phyloP scores from a whole-genome alignment of 2,797 vertebrate species.

The Loriculus beryllinus region DNA sequence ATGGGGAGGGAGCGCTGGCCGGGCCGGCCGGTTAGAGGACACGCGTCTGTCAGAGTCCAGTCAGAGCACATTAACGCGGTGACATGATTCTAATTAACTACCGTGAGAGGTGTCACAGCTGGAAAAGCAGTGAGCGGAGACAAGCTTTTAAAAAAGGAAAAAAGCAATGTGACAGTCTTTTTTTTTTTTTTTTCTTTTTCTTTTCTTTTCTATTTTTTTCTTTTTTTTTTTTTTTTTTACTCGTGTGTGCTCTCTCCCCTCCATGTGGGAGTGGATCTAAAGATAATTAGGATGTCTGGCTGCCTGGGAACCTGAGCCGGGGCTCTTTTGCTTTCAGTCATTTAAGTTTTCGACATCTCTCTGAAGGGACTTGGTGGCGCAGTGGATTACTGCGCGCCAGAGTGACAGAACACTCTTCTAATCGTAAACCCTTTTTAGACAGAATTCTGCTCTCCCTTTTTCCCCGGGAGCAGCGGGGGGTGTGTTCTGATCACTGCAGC shows the following conservation, averaged over 20 bases:
- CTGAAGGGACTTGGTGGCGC: conserved; percentile 79
- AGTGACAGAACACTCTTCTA: conserved; percentile 73
- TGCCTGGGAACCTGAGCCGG: conserved; percentile 72
- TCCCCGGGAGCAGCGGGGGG: conserved; percentile 74
- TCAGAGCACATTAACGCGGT: conserved; percentile 85
- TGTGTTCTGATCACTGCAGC: conserved; percentile 78
- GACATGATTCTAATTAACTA: conserved; percentile 87
- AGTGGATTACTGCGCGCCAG: conserved; percentile 76
- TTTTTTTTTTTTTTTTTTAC: neutral
- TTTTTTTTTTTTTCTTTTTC: conserved; percentile 15
- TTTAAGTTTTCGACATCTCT: conserved; percentile 80
- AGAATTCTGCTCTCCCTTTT: conserved; percentile 69
- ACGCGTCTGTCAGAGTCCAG: conserved; percentile 73
- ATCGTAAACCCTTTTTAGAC: conserved; percentile 72
- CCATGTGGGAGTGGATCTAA: conserved; percentile 75
- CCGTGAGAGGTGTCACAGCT: conserved; percentile 80
- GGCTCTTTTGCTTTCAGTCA: conserved; percentile 79
- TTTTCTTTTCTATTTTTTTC: neutral
- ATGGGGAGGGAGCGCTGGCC: neutral
- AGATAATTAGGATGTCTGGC: conserved; percentile 83
- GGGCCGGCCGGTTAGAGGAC: conserved; percentile 25
- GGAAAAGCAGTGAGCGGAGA: conserved; percentile 77
- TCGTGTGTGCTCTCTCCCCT: conserved; percentile 74
- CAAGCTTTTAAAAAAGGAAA: conserved; percentile 79
- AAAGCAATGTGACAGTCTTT: conserved; percentile 82